These are phyloP conservation scores for Urocynchramus pylzowi DNA, from an alignment of 2,113 vertebrate species.

Conservation along the genomic window DNA sequence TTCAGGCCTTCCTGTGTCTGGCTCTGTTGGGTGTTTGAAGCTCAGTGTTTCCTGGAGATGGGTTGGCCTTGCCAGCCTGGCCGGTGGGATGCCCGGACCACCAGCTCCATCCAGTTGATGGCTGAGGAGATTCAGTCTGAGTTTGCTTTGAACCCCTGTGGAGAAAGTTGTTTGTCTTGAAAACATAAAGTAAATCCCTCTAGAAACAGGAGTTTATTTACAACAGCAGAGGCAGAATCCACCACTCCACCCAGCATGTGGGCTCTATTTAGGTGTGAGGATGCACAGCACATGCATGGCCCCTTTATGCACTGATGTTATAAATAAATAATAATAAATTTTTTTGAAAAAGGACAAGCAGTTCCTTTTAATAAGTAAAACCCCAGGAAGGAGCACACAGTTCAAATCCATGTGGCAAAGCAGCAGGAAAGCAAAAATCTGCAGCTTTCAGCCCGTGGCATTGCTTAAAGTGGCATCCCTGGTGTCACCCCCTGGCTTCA, in stretches of 20 bases:
- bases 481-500: background rate
- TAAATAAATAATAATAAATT: background rate
- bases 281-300: background rate
- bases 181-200: background rate
- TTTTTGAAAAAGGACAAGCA: background rate
- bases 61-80: background rate
- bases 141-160: background rate
- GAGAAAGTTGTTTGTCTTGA: background rate
- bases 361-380: background rate
- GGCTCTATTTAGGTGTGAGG: background rate
- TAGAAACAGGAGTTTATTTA: background rate
- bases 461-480: background rate
- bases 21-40: background rate
- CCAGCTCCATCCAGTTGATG: background rate
- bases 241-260: background rate
- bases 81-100: accelerated
- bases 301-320: background rate
- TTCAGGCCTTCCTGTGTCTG: background rate
- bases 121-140: background rate
- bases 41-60: background rate
- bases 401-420: background rate
- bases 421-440: background rate
- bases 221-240: background rate
- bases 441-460: background rate
- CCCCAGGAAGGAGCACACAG: background rate